Evolutionary conservation across 2,113 vertebrate genomes (phyloP).

Genomic region (Paramormyrops kingsleyae): DNA sequence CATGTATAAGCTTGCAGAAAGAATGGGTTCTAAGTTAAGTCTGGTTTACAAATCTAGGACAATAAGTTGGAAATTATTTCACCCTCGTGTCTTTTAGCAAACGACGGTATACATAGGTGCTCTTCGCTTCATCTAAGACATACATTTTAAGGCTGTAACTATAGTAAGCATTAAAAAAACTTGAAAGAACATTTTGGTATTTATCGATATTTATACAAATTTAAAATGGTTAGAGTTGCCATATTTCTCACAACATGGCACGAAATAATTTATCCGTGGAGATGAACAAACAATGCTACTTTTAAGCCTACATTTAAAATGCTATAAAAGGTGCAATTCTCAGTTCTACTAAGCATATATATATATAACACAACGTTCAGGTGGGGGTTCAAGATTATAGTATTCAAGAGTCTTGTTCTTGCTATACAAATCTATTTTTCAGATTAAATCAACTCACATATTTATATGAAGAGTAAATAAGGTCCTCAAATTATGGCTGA

Average conservation of each 20-base stretch:
- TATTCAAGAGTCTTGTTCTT: neutral
- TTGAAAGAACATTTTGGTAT: neutral
- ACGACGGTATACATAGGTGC: neutral
- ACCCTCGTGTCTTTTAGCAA: neutral
- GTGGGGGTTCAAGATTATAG: neutral
- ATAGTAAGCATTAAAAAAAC: neutral
- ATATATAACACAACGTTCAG: neutral
- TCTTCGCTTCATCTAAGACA: neutral
- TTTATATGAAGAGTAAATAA: neutral
- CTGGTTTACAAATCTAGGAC: no score
- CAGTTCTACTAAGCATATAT: neutral
- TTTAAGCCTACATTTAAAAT: neutral
- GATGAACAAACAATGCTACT: neutral
- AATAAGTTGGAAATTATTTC: neutral
- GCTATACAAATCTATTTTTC: neutral
- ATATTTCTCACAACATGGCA: neutral
- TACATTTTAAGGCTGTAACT: neutral
- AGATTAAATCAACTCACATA: neutral
- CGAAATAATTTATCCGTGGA: neutral
- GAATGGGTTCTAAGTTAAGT: no score
- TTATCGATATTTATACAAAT: neutral
- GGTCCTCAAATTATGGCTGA: neutral
- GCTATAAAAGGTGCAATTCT: neutral
- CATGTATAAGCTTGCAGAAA: no score
- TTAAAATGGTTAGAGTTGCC: neutral